A percentile compares a stretch with the other conserved stretches of the same genome.
Evolutionary conservation across 2,888 invertebrate species (phyloP).

Genomic region (Phymatocera aterrima): DNA sequence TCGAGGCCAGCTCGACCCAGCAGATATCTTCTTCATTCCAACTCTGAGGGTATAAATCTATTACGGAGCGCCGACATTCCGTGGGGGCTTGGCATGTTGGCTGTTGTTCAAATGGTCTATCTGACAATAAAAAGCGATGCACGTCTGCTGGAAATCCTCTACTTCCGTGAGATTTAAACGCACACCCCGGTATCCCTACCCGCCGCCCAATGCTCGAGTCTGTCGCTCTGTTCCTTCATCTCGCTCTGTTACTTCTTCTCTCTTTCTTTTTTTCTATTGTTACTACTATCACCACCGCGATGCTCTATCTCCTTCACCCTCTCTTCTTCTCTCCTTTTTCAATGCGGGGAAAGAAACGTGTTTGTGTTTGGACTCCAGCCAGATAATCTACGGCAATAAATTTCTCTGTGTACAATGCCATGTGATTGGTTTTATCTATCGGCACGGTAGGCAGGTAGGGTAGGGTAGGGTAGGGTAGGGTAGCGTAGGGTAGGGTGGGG

Average conservation of each 20-base stretch:
- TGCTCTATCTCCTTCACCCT: slow-evolving; percentile 27
- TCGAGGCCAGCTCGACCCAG: slow-evolving; percentile 22
- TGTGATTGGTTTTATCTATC: slow-evolving; percentile 72
- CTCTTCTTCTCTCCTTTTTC: slow-evolving; percentile 39
- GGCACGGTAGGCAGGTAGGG: slow-evolving; percentile 28
- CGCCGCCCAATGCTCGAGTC: slow-evolving; percentile 44
- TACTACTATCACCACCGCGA: slow-evolving; percentile 4
- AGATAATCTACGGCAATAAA: slow-evolving; percentile 73
- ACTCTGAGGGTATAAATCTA: slow-evolving; percentile 65
- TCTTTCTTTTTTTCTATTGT: slow-evolving; percentile 17
- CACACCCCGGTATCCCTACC: slow-evolving; percentile 52
- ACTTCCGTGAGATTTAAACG: slow-evolving; percentile 68
- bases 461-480: no score
- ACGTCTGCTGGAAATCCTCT: slow-evolving; percentile 67
- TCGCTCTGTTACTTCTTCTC: slow-evolving; percentile 19
- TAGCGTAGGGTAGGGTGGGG: no score
- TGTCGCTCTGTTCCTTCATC: slow-evolving; percentile 50
- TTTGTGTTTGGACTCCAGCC: slow-evolving; percentile 71
- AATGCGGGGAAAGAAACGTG: slow-evolving; percentile 65
- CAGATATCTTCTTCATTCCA: slow-evolving; percentile 50
- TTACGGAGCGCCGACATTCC: slow-evolving; percentile 63
- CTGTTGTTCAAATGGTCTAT: slow-evolving; percentile 72
- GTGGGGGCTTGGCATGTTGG: slow-evolving; percentile 67
- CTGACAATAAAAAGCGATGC: slow-evolving; percentile 70
- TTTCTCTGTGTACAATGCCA: slow-evolving; percentile 70